Percentiles rank a stretch among this genome's conserved stretches.
Evolutionary conservation across 2,797 vertebrate genomes (phyloP).

Genomic region (Neosilurus mollespiculum): DNA sequence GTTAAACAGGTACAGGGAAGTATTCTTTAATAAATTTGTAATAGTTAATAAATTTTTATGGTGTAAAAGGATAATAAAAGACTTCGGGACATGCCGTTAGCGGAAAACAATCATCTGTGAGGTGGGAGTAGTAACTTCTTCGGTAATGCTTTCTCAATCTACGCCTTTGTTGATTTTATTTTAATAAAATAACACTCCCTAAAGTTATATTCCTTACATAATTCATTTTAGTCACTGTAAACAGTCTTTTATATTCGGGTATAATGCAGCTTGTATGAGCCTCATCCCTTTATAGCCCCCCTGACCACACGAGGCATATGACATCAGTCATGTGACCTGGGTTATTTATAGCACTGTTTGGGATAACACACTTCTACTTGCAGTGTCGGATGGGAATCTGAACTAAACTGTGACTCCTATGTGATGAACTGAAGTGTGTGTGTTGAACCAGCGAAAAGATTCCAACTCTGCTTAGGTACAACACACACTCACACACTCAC

Average conservation of each 20-base stretch:
- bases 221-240: background rate
- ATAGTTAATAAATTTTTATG: background rate
- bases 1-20: background rate
- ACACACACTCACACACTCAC: constrained; percentile 1
- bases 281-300: constrained; percentile 25
- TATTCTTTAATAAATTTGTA: background rate
- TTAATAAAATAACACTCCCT: background rate
- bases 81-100: background rate
- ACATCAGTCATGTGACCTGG: constrained; percentile 63
- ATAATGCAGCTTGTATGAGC: background rate
- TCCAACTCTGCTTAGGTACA: background rate
- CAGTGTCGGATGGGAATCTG: constrained; percentile 15
- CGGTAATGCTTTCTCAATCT: background rate
- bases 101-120: background rate
- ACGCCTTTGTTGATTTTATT: background rate
- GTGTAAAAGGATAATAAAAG: background rate
- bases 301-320: constrained; percentile 42
- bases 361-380: constrained; percentile 45
- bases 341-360: constrained; percentile 62
- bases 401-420: background rate
- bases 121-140: background rate
- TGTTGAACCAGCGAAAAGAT: background rate
- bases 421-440: background rate
- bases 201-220: background rate
- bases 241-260: background rate